Base-by-base conservation (phyloP, 53 echinoderm and acorn worm genomes). In the Actinopyga echinites region DNA sequence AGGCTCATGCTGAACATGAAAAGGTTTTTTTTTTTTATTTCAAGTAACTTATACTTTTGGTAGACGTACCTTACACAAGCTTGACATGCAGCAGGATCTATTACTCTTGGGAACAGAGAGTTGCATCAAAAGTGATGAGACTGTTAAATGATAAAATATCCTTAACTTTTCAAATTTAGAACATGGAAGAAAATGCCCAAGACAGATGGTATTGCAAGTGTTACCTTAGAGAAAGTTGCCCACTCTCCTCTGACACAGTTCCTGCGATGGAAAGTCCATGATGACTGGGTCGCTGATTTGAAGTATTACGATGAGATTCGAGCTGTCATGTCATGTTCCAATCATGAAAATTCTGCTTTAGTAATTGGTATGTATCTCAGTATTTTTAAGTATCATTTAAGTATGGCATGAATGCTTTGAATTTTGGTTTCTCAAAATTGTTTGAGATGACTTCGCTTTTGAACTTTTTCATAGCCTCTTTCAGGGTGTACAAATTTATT, bases 121-220 rank as follows among this genome's bases (percentile, higher is more conserved):
- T 9, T 73, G 12, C 30, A 12, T 25, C 35, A 0, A 3, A 1
- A 17, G 22, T 20, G 1, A 71, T 31, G 30, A 13, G 24, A 1
- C 3, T 36, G 42, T 32, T 24, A 6, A 38, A 15, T 15, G 17
- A 20, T 21, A 22, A 79, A 52, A 22, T 11, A 3, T 34, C n/a
- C 2, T 12, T 12, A 49, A 49, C 53, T 65, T 71, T 80, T 86
- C 21, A 23, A 1, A 29, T 69, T 19, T 44, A 97, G 97, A 83
- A 97, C 94, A 10, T 97, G 97, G 97, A 97, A 97, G 89, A 97
- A 97, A 69, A 89, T 97, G 89, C 97, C 97, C 32, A 97, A 97
- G 85, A 97, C 97, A 15, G 97, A 97, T 69, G 97, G 97, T 34
- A 97, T 97, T n/a, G 97, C 97, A 36, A 97, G 97, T 68, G 97